Evolutionary conservation across 2,888 invertebrate species (phyloP).

Genomic region (Oegoconia quadripuncta): DNA sequence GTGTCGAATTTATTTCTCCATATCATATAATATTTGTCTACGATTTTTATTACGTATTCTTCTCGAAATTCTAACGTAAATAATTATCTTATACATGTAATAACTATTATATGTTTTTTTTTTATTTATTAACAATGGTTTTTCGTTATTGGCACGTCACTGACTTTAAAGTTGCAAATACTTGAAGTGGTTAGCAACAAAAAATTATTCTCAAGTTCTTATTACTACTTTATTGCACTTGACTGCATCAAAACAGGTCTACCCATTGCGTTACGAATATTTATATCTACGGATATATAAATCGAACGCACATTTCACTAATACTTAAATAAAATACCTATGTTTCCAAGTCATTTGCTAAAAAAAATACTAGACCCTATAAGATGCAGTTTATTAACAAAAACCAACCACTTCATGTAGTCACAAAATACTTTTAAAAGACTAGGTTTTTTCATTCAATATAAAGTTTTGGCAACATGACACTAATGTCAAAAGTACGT

Average conservation of each 20-base stretch:
- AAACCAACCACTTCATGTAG: conserved; percentile 29
- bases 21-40: conserved; percentile 16
- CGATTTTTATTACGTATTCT: conserved; percentile 17
- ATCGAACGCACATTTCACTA: conserved; percentile 48
- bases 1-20: conserved; percentile 37
- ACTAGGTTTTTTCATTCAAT: conserved; percentile 21
- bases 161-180: conserved; percentile 47
- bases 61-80: conserved; percentile 7
- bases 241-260: conserved; percentile 19
- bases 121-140: conserved; percentile 57
- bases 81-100: conserved; percentile 63
- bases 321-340: conserved; percentile 4
- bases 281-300: conserved; percentile 69
- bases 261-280: conserved; percentile 47
- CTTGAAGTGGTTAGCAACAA: conserved; percentile 42
- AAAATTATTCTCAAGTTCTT: too few species aligned
- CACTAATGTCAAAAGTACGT: conserved; percentile 35
- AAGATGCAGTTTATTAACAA: conserved; percentile 9
- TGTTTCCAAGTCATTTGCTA: conserved; percentile 3
- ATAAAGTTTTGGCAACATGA: conserved; percentile 24
- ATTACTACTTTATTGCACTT: not conserved
- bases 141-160: conserved; percentile 66
- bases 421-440: conserved; percentile 20
- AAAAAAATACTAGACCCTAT: conserved; percentile 7
- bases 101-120: conserved; percentile 53